Base-by-base conservation (phyloP, 2,113 vertebrate genomes). In the Laticauda laticaudata region DNA sequence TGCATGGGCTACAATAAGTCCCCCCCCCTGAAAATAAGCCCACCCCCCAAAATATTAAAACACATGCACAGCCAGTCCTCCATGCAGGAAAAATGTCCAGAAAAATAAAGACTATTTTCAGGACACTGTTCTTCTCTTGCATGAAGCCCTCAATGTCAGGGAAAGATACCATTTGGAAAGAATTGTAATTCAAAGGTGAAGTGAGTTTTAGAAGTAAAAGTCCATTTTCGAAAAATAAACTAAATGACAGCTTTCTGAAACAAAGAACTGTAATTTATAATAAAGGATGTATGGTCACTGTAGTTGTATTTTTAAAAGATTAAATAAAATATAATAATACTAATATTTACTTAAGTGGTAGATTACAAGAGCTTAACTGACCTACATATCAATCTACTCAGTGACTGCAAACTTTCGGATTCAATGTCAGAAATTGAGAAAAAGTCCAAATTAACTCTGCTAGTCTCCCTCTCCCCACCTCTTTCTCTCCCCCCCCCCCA, bases 401-500 rank as follows among this genome's bases (percentile, higher is more conserved):
- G n/a, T 43, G 57, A 89, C 2, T 3, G 14, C 57, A 89, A 39
- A 18, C 56, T 64, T 61, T 69, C n/a, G 29, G n/a, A 0, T 29
- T 69, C 64, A 69, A 15, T 69, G 12, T 64, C 10, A 64, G 61
- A 64, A n/a, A 14, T 64, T 64, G 59, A 64, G 59, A 64, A 64
- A 64, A 64, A 29, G 59, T 64, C 59, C 4, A 64, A n/a, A 26
- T 64, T 64, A 64, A 64, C 26, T 64, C 29, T n/a, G 61, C 61
- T n/a, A 2, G 4, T 15, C 64, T 15, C 64, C 1, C 29, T 14
- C 12, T 6, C 64, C 4, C 26, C 4, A 8, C 48, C 61, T 29
- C 4, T 5, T 10, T 64, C 2, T 10, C 10, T 1, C 1, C 51
- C 10, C 10, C 51, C 1, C 10, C 51, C 3, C 7, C 59, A 1